Evolutionary conservation across 2,113 vertebrate species (phyloP), one percentile per base, ranked within the genome.

Genomic region (Psilopogon haemacephalus): DNA sequence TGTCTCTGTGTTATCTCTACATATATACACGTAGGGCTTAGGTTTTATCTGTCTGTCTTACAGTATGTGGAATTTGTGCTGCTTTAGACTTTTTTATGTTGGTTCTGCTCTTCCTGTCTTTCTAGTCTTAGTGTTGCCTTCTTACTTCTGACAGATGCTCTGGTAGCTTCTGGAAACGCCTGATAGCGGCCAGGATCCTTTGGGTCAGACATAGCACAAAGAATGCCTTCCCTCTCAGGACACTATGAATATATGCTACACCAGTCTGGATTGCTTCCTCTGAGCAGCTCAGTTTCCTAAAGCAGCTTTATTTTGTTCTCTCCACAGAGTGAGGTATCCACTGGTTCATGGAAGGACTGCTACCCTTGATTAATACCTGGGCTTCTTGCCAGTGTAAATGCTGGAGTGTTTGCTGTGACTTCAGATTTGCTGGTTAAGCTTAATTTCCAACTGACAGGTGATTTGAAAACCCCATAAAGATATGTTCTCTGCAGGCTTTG

Each of bases 351-450:
- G 70, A 75, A 82, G 84, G 65, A 32, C 72, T 70, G 13, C 85
- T 86, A 77, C 62, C 88, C 65, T 90, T 86, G 69, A 65, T 83
- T 92, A 93, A 69, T 65, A 82, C 14, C 48, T 69, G 77, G 95
- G 76, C 75, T 85, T 86, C 70, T 84, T 82, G 93, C 94, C 94
- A 94, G 35, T 0, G 0, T 48, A 91, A 96, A 78, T 18, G 18
- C 38, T 81, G 71, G 26, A 70, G 27, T 77, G 75, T 86, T 95
- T 91, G 88, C 87, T 88, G 32, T 94, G 86, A 71, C 72, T 87
- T 92, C 77, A 92, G 44, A 85, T 91, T 74, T 94, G 93, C 92
- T 96, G 94, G 88, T 95, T 77, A 89, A 94, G 67, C 65, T 72
- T 90, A 63, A 88, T 91, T 95, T 95, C 76, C 83, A 88, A 56